phyloP scores from a whole-genome alignment of 2,113 vertebrate genomes.

The Mormyrus iriodes region DNA sequence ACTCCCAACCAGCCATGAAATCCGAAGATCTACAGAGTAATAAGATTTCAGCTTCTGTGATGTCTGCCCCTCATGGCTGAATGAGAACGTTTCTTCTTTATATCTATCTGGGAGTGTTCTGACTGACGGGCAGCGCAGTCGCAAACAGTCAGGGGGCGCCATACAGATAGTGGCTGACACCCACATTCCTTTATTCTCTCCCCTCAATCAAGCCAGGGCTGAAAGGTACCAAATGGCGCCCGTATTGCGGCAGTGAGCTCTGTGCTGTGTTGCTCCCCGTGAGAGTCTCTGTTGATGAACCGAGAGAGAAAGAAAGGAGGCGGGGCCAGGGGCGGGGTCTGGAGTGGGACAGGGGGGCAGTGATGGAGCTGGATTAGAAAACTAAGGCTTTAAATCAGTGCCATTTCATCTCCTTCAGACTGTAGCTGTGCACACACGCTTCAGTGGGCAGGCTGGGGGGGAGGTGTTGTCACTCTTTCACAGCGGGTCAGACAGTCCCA shows the following conservation, averaged over 20 bases:
- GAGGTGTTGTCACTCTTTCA: slow-evolving; percentile 26
- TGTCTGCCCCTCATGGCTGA: neutral
- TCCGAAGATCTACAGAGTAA: neutral
- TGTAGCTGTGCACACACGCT: slow-evolving; percentile 54
- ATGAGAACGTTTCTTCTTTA: neutral
- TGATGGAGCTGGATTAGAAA: slow-evolving; percentile 20
- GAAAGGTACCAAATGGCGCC: slow-evolving; percentile 75
- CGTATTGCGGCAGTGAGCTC: slow-evolving; percentile 51
- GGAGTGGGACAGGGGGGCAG: slow-evolving; percentile 32
- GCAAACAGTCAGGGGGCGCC: slow-evolving; percentile 27
- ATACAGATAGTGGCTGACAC: slow-evolving; percentile 32
- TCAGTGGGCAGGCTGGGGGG: slow-evolving; percentile 29
- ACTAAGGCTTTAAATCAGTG: slow-evolving; percentile 55
- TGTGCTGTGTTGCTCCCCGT: slow-evolving; percentile 19
- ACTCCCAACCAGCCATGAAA: neutral
- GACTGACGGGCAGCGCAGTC: slow-evolving; percentile 42
- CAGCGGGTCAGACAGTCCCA: slow-evolving; percentile 2
- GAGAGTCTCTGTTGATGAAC: slow-evolving; percentile 50
- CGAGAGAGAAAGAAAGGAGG: slow-evolving; percentile 27
- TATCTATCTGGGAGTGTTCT: slow-evolving; percentile 31
- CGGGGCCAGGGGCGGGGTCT: slow-evolving; percentile 33
- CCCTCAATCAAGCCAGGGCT: slow-evolving; percentile 49
- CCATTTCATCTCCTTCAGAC: slow-evolving; percentile 55
- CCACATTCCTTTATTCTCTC: slow-evolving; percentile 36
- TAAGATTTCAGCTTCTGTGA: neutral